Conservation (phyloP, 1,140 invertebrate genomes). For the Leptinotarsa undecemlineata region DNA sequence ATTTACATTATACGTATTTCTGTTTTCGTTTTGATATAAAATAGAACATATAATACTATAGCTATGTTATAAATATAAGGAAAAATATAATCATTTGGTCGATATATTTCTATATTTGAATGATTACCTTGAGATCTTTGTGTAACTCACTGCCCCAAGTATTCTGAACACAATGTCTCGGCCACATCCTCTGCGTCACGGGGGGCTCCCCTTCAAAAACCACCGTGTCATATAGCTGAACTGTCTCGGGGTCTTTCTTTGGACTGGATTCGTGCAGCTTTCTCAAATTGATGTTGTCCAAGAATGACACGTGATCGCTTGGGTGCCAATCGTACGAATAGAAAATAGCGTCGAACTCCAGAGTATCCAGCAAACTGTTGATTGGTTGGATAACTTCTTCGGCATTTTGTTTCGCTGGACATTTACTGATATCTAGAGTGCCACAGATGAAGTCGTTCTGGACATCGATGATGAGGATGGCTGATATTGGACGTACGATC, state of each 20-base stretch:
- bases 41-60: too few relatives aligned
- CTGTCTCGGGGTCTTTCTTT: slow-evolving; percentile 59
- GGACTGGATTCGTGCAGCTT: slow-evolving; percentile 60
- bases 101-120: too few relatives aligned
- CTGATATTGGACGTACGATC: slow-evolving; percentile 61
- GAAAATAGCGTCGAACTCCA: slow-evolving; percentile 70
- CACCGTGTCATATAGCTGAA: slow-evolving; percentile 71
- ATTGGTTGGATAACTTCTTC: slow-evolving; percentile 69
- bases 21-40: too few relatives aligned
- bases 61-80: too few relatives aligned
- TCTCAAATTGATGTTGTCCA: slow-evolving; percentile 63
- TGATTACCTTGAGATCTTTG: slow-evolving; percentile 58
- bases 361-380: slow-evolving; percentile 68
- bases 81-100: too few relatives aligned
- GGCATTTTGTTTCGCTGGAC: slow-evolving; percentile 68
- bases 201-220: slow-evolving; percentile 66
- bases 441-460: slow-evolving; percentile 87
- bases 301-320: slow-evolving; percentile 77
- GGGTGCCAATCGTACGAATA: slow-evolving; percentile 86
- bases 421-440: slow-evolving; percentile 68
- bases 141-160: slow-evolving; percentile 77
- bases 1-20: too few relatives aligned
- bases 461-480: slow-evolving; percentile 77
- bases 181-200: slow-evolving; percentile 72
- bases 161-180: slow-evolving; percentile 76